Evolutionary conservation across 2,797 vertebrate genomes (phyloP).

Genomic region (Cottoperca gobio): DNA sequence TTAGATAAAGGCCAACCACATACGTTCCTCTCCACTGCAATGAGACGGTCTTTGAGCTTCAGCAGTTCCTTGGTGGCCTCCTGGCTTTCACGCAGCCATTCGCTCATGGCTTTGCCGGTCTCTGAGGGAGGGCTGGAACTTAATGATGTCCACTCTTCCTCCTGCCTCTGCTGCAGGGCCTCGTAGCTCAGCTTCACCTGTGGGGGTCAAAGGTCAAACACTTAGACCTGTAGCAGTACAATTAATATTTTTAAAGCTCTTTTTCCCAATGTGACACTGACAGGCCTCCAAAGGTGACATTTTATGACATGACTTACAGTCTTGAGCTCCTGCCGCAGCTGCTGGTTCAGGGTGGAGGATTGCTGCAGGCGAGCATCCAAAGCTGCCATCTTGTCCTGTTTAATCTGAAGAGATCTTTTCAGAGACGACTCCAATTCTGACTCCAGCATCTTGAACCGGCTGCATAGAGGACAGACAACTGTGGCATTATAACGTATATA

Average conservation of each 20-base stretch:
- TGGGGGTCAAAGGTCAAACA: conserved; percentile 2
- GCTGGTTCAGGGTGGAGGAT: conserved; percentile 90
- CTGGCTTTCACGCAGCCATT: conserved; percentile 92
- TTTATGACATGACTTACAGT: conserved; percentile 76
- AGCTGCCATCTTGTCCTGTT: conserved; percentile 93
- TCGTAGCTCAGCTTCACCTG: conserved; percentile 94
- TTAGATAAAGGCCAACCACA: conserved; percentile 53
- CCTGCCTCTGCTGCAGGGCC: conserved; percentile 92
- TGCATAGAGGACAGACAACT: conserved; percentile 36
- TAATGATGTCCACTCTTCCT: conserved; percentile 82
- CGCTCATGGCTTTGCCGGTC: conserved; percentile 69
- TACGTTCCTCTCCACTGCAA: conserved; percentile 95
- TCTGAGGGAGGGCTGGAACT: conserved; percentile 55
- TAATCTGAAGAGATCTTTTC: conserved; percentile 93
- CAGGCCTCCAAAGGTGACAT: background rate
- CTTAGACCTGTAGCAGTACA: background rate
- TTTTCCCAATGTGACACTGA: background rate
- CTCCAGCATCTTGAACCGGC: conserved; percentile 92
- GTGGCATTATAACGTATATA: background rate
- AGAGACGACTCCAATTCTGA: conserved; percentile 91
- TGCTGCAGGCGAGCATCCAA: conserved; percentile 92
- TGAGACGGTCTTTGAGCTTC: conserved; percentile 93
- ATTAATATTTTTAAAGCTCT: background rate
- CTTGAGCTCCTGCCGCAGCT: conserved; percentile 88
- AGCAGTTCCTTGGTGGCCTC: conserved; percentile 92